A percentile compares a stretch with the other conserved stretches of the same genome.
phyloP scores from a whole-genome alignment of 2,888 invertebrate genomes.

The Yponomeuta sedellus region DNA sequence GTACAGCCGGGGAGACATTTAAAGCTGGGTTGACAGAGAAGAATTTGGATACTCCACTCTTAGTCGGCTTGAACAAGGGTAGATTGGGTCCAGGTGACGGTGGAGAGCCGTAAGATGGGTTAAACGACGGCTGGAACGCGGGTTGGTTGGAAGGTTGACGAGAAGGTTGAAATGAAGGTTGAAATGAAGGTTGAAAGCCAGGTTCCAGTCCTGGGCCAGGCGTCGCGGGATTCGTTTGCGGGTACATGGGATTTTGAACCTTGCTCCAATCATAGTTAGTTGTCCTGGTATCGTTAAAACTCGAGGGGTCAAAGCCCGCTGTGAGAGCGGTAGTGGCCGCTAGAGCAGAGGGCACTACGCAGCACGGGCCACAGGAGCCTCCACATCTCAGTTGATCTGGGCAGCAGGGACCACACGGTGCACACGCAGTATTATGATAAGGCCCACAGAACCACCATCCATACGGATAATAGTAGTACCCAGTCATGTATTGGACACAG shows the following conservation, averaged over 20 bases:
- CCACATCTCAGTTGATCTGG: neutral
- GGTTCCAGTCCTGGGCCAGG: neutral
- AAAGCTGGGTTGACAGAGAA: neutral
- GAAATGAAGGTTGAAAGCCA: neutral
- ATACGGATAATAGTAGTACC: conserved; percentile 62
- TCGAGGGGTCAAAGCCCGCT: neutral
- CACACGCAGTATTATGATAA: conserved; percentile 39
- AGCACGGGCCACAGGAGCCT: neutral
- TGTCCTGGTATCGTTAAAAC: neutral
- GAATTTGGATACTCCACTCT: neutral
- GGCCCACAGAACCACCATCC: conserved; percentile 63
- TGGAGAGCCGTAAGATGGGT: neutral
- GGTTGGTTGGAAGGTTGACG: neutral
- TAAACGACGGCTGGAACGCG: neutral
- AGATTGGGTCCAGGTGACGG: neutral
- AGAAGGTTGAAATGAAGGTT: neutral
- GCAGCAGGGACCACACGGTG: conserved; percentile 31
- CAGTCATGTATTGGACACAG: conserved; percentile 58
- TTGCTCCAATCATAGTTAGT: neutral
- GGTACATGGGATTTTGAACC: conserved; percentile 1
- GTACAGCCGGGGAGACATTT: neutral
- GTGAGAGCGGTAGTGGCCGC: neutral
- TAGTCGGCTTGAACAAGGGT: neutral
- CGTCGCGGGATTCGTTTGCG: neutral
- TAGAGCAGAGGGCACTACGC: neutral